phyloP scores from a whole-genome alignment of 2,888 invertebrate species.

The Seira ritae region DNA sequence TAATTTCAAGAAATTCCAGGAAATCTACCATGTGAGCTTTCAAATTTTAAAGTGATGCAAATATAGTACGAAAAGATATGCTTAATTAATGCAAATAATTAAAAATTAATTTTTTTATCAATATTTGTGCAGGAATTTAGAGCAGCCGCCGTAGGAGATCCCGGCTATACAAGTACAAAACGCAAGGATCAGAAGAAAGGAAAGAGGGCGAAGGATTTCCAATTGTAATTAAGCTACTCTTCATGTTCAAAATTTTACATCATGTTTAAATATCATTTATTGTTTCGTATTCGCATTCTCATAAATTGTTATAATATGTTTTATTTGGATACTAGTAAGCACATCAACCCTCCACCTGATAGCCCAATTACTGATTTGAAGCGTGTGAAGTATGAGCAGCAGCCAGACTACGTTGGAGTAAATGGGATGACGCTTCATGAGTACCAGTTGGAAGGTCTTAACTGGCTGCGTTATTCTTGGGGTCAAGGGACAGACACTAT shows the following conservation, averaged over 20 bases:
- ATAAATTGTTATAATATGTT: constrained; percentile 14
- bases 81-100: too few relatives aligned
- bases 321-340: too few relatives aligned
- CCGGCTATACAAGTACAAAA: constrained; percentile 81
- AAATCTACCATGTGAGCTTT: constrained; percentile 87
- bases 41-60: too few relatives aligned
- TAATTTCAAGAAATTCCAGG: constrained; percentile 89
- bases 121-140: constrained; percentile 76
- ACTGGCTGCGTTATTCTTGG: constrained; percentile 99
- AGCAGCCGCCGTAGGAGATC: constrained; percentile 84
- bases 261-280: too few relatives aligned
- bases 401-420: constrained; percentile 91
- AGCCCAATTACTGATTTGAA: constrained; percentile 91
- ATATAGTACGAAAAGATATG: too few relatives aligned
- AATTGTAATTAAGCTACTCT: too few relatives aligned
- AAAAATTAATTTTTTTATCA: too few relatives aligned
- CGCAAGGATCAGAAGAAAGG: constrained; percentile 79
- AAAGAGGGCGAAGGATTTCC: constrained; percentile 76
- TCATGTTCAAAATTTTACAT: too few relatives aligned
- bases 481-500: constrained; percentile 97
- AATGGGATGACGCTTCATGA: constrained; percentile 97
- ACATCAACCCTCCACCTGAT: constrained; percentile 91
- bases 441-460: constrained; percentile 98
- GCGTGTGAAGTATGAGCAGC: constrained; percentile 93
- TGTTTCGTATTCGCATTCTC: too few relatives aligned